phyloP scores from a whole-genome alignment of 2,888 invertebrate species.

The Tenthredo notha region DNA sequence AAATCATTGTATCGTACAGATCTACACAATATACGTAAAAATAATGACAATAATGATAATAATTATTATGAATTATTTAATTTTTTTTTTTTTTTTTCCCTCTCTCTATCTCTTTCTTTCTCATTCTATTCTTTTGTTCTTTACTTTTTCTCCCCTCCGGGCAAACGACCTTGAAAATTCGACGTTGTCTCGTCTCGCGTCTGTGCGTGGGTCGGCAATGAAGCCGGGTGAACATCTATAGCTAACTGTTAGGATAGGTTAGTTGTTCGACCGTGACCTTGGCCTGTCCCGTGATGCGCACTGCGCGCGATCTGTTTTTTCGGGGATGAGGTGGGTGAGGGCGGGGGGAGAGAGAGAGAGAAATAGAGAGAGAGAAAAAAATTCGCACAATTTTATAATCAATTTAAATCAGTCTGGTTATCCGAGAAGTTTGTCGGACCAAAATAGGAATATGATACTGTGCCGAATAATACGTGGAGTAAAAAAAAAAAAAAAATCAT shows the following conservation, averaged over 20 bases:
- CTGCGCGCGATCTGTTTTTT: slow-evolving; percentile 31
- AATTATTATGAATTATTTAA: background rate
- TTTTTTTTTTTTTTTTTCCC: background rate
- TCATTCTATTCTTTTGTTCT: background rate
- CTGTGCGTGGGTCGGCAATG: slow-evolving; percentile 38
- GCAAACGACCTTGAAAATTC: slow-evolving; percentile 18
- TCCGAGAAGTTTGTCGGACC: background rate
- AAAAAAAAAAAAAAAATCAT: too few species aligned
- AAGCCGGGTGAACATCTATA: background rate
- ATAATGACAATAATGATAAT: background rate
- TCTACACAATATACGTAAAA: background rate
- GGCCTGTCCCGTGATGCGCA: slow-evolving; percentile 50
- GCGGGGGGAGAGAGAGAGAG: background rate
- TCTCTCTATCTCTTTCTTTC: background rate
- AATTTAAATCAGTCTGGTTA: slow-evolving; percentile 8
- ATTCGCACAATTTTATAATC: background rate
- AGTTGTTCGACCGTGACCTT: slow-evolving; percentile 59
- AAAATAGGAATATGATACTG: background rate
- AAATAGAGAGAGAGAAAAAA: background rate
- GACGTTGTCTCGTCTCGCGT: slow-evolving; percentile 21
- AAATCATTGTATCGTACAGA: too few species aligned
- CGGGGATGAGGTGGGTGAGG: background rate
- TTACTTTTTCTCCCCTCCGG: background rate
- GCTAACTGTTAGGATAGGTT: slow-evolving; percentile 48
- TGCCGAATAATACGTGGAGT: background rate